Conservation (phyloP, 2,888 invertebrate genomes). For the Axea sp. region DNA sequence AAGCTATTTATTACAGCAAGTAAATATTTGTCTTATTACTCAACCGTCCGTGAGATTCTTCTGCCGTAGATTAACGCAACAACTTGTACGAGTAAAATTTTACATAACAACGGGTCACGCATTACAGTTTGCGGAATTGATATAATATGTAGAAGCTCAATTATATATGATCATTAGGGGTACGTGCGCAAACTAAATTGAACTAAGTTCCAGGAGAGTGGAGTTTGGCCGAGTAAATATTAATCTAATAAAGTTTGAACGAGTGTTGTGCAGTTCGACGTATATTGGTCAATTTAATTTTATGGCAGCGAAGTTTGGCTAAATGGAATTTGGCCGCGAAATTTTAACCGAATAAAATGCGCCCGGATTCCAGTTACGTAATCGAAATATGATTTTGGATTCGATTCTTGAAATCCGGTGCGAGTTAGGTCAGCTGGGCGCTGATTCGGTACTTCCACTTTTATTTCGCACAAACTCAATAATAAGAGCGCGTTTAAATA, state of each 20-base stretch:
- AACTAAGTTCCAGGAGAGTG: slow-evolving; percentile 45
- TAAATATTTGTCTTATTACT: slow-evolving; percentile 41
- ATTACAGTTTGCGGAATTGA: slow-evolving; percentile 51
- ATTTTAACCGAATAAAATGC: slow-evolving; percentile 38
- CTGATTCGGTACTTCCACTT: not conserved
- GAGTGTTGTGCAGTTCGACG: slow-evolving; percentile 49
- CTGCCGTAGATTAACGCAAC: slow-evolving; percentile 33
- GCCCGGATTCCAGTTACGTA: slow-evolving; percentile 20
- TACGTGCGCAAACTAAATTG: slow-evolving; percentile 46
- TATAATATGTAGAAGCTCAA: slow-evolving; percentile 51
- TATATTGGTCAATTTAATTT: slow-evolving; percentile 56
- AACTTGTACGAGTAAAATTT: slow-evolving; percentile 44
- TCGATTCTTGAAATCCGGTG: slow-evolving; percentile 14
- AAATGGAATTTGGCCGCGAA: slow-evolving; percentile 47
- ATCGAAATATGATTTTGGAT: slow-evolving; percentile 27
- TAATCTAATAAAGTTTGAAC: slow-evolving; percentile 56
- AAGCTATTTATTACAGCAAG: slow-evolving; percentile 13
- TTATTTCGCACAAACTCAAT: slow-evolving; percentile 5
- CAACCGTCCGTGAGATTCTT: slow-evolving; percentile 24
- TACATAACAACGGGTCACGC: slow-evolving; percentile 46
- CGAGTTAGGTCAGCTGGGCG: slow-evolving; percentile 5
- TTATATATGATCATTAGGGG: slow-evolving; percentile 54
- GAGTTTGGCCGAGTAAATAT: slow-evolving; percentile 56
- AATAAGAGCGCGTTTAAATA: too few species aligned
- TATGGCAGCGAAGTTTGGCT: slow-evolving; percentile 29